A percentile compares a stretch with the other conserved stretches of the same genome.
These are phyloP conservation scores for Acanthis flammea DNA, from an alignment of 2,797 vertebrate genomes.

Conservation along the genomic window DNA sequence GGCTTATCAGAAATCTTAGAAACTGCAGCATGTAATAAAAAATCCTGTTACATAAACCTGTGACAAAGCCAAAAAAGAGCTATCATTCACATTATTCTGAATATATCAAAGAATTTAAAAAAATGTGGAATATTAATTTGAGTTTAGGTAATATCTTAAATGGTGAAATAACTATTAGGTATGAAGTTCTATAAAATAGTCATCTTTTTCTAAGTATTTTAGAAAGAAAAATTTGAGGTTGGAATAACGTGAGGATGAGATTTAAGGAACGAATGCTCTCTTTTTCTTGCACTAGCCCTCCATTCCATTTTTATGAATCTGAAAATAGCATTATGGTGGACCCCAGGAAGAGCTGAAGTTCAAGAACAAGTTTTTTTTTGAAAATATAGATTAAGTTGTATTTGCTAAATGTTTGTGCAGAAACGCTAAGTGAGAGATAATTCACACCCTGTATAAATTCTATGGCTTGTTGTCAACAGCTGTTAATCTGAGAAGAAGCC, in stretches of 20 bases:
- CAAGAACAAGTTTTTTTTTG: not conserved
- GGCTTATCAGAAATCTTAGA: not conserved
- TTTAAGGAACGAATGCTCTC: not conserved
- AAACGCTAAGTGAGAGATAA: not conserved
- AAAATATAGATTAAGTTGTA: not conserved
- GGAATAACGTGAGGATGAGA: not conserved
- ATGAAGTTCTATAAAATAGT: not conserved
- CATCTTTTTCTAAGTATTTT: not conserved
- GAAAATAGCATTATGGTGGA: not conserved
- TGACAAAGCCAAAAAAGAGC: not conserved
- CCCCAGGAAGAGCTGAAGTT: not conserved
- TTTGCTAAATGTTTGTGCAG: not conserved
- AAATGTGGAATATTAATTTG: not conserved
- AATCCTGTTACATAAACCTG: not conserved
- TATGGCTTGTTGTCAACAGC: not conserved
- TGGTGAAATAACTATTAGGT: not conserved
- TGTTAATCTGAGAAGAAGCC: conserved; percentile 8
- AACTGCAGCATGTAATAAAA: not conserved
- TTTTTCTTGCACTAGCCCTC: not conserved
- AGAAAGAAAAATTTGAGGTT: not conserved
- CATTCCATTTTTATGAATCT: not conserved
- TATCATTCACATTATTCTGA: not conserved
- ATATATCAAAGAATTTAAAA: not conserved
- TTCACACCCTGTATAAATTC: not conserved
- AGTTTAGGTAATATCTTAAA: not conserved